phyloP scores from a whole-genome alignment of 1,140 invertebrate species.

The Diorhabda sublineata region DNA sequence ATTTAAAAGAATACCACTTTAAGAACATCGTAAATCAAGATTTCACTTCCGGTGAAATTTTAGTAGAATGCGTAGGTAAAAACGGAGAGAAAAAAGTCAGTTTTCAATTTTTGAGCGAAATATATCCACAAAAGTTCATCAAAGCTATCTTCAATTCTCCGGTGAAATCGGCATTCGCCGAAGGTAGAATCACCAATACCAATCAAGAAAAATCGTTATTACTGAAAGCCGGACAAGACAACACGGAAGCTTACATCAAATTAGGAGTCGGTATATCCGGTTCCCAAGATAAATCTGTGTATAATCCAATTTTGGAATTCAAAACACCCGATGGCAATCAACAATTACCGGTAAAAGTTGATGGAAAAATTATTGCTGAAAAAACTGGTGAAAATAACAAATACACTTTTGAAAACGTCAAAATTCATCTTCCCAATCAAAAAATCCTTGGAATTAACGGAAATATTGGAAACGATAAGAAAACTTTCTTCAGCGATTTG shows the following conservation, averaged over 20 bases:
- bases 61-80: conserved; percentile 67
- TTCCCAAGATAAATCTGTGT: conserved; percentile 50
- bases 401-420: conserved; percentile 47
- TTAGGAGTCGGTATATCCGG: conserved; percentile 59
- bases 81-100: conserved; percentile 58
- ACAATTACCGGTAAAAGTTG: conserved; percentile 51
- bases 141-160: conserved; percentile 55
- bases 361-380: conserved; percentile 54
- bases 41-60: conserved; percentile 50
- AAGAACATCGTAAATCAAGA: conserved; percentile 41
- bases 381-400: conserved; percentile 54
- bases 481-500: conserved; percentile 48
- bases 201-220: conserved; percentile 54
- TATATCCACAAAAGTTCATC: conserved; percentile 51
- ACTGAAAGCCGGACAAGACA: conserved; percentile 55
- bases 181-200: conserved; percentile 53
- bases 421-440: conserved; percentile 44
- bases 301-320: conserved; percentile 67
- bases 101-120: conserved; percentile 50
- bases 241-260: conserved; percentile 57
- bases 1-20: conserved; percentile 61
- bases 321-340: conserved; percentile 54
- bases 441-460: conserved; percentile 51
- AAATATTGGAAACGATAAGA: conserved; percentile 47
- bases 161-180: conserved; percentile 52